Evolutionary conservation across 2,113 vertebrate species (phyloP).

Genomic region (Scortum barcoo): DNA sequence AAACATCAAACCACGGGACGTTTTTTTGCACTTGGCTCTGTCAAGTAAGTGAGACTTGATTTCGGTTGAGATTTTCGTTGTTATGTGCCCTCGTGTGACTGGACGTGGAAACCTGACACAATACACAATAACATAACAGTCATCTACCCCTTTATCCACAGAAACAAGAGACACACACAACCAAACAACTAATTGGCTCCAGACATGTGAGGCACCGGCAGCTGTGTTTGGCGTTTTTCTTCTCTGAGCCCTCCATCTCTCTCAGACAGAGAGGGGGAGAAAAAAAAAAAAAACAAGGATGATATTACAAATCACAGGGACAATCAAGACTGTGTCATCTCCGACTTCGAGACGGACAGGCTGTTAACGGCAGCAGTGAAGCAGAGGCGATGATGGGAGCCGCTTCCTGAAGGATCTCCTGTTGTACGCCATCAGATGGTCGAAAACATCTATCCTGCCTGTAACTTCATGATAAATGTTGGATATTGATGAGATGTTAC

Average conservation of each 20-base stretch:
- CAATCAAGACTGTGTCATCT: conserved; percentile 51
- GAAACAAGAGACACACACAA: background rate
- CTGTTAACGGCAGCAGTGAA: conserved; percentile 41
- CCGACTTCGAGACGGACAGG: conserved; percentile 36
- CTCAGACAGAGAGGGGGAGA: background rate
- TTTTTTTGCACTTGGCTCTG: no score
- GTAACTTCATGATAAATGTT: background rate
- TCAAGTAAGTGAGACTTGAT: no score
- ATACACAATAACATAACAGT: background rate
- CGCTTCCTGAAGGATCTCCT: conserved; percentile 30
- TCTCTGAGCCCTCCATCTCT: conserved; percentile 32
- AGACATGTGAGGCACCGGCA: conserved; percentile 24
- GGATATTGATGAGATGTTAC: conserved; percentile 21
- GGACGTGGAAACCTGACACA: background rate
- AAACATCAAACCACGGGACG: background rate
- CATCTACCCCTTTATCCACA: background rate
- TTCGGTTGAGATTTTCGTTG: no score
- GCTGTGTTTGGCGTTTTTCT: conserved; percentile 34
- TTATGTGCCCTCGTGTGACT: no score
- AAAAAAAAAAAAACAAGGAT: conserved; percentile 9
- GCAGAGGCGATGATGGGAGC: conserved; percentile 36
- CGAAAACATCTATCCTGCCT: background rate
- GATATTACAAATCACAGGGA: conserved; percentile 59
- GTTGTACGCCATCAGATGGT: conserved; percentile 23
- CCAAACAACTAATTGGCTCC: conserved; percentile 23